phyloP scores from a whole-genome alignment of 2,888 invertebrate species.

The Tenodera sinensis region DNA sequence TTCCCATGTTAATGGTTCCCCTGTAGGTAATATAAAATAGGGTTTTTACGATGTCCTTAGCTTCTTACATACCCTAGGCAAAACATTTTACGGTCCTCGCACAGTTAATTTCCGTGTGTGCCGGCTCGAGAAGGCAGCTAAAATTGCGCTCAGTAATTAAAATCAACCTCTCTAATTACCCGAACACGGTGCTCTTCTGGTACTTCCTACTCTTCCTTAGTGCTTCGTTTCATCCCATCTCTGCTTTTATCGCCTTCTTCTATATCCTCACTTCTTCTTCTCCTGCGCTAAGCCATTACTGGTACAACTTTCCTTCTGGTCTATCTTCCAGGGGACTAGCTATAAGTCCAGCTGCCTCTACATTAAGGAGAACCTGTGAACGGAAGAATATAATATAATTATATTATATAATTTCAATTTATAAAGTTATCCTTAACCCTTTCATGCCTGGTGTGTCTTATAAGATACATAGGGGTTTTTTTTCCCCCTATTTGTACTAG shows the following conservation, averaged over 20 bases:
- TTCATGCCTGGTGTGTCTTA: too few species aligned
- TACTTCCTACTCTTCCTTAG: not conserved
- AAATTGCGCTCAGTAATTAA: slow-evolving; percentile 1
- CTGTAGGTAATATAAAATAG: not conserved
- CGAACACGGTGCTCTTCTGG: not conserved
- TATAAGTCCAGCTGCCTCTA: too few species aligned
- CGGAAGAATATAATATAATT: too few species aligned
- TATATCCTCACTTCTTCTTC: not conserved
- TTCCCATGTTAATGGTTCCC: not conserved
- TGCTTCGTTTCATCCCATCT: not conserved
- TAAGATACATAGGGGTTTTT: too few species aligned
- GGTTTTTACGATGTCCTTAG: not conserved
- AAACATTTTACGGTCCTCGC: not conserved
- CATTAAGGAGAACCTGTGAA: too few species aligned
- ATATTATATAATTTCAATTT: accelerated
- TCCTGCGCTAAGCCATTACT: not conserved
- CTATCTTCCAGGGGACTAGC: not conserved
- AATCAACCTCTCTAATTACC: slow-evolving; percentile 13
- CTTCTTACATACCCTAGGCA: not conserved
- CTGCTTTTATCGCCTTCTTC: not conserved
- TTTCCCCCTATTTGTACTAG: too few species aligned
- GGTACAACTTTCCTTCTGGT: not conserved
- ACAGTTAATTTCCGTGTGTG: not conserved
- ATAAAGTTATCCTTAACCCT: too few species aligned
- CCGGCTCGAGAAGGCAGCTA: not conserved